Evolutionary conservation across 2,888 invertebrate genomes (phyloP).

Genomic region (Ormyrus labotus): DNA sequence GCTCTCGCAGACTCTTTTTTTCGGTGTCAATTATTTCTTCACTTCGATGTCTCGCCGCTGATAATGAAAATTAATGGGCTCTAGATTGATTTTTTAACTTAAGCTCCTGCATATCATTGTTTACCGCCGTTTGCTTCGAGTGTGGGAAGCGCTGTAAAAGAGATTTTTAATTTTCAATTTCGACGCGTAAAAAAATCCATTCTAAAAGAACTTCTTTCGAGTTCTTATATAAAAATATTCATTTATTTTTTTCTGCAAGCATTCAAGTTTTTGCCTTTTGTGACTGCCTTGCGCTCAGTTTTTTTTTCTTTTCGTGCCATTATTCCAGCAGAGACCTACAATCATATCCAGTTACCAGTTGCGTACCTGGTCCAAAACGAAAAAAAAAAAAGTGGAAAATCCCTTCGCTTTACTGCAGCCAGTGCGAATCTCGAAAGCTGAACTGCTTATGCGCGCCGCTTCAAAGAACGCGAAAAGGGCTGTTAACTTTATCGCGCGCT

Average conservation of each 20-base stretch:
- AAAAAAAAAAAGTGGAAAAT: constrained; percentile 16
- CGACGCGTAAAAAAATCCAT: neutral
- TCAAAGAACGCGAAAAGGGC: constrained; percentile 62
- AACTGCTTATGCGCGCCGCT: constrained; percentile 54
- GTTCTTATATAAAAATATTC: no score
- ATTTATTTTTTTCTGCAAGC: no score
- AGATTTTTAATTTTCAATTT: constrained; percentile 1
- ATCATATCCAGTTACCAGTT: constrained; percentile 29
- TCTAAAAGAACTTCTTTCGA: no score
- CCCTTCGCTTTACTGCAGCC: constrained; percentile 11
- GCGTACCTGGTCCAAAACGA: neutral
- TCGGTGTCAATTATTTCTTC: constrained; percentile 53
- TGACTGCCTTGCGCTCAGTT: no score
- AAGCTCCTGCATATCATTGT: constrained; percentile 14
- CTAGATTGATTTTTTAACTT: constrained; percentile 15
- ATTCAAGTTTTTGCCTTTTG: no score
- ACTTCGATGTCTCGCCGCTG: constrained; percentile 45
- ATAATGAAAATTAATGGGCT: constrained; percentile 51
- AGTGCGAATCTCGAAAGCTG: constrained; percentile 28
- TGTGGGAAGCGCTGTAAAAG: no score
- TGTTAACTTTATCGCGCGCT: constrained; percentile 62
- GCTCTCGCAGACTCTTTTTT: constrained; percentile 17
- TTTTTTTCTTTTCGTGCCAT: constrained; percentile 1
- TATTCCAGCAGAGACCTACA: constrained; percentile 5
- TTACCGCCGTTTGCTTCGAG: neutral